Conservation (phyloP, 2,888 invertebrate genomes). For the Phymatocera aterrima region DNA sequence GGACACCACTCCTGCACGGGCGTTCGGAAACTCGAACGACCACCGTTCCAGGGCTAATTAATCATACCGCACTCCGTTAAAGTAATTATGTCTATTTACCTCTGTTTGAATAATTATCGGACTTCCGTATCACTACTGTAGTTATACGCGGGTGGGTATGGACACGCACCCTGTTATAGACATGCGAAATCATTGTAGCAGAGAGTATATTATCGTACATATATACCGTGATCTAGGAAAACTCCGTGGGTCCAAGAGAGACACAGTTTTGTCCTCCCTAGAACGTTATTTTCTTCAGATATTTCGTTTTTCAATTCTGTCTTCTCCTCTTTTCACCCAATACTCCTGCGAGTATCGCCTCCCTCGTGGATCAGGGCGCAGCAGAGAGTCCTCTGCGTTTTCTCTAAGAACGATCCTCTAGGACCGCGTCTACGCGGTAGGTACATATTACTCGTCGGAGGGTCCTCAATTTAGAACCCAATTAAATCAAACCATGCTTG, state of each 20-base stretch:
- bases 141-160: not conserved
- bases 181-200: too few relatives aligned
- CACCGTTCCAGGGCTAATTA: constrained; percentile 20
- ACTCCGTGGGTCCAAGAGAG: too few relatives aligned
- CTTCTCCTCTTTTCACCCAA: not conserved
- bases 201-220: too few relatives aligned
- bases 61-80: constrained; percentile 25
- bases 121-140: not conserved
- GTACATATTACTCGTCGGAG: constrained; percentile 15
- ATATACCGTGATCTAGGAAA: too few relatives aligned
- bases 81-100: constrained; percentile 31
- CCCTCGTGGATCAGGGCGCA: too few relatives aligned
- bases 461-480: constrained; percentile 38
- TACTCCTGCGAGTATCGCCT: not conserved
- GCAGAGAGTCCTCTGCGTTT: not conserved
- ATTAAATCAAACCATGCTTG: constrained; percentile 42
- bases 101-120: constrained; percentile 31
- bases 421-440: too few relatives aligned
- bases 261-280: too few relatives aligned
- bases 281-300: too few relatives aligned
- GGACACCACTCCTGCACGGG: not conserved
- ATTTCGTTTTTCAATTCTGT: too few relatives aligned
- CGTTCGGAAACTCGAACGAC: not conserved
- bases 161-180: too few relatives aligned
- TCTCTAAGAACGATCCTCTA: not conserved